Base-by-base conservation (phyloP, 2,797 vertebrate genomes). In the Acipenser oxyrinchus region DNA sequence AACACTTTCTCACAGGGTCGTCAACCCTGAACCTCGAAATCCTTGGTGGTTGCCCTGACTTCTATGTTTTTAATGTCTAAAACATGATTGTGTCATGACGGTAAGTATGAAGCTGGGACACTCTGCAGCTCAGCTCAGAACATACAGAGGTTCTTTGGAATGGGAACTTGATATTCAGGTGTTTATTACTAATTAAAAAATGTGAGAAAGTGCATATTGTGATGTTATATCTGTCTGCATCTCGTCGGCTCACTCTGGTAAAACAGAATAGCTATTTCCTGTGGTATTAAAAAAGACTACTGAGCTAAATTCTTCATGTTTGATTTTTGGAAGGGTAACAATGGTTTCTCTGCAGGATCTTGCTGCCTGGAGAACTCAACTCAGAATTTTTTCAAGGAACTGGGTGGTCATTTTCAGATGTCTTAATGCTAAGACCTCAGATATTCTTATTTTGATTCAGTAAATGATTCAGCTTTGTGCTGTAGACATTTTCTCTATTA, bases 241-340 rank as follows among this genome's bases (percentile, higher is more conserved):
- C 62, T 37, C 60, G 57, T 51, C 50, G 7, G 6, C 48, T 66
- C 71, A 70, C 62, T 60, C 66, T 71, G 71, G 64, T 59, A 65
- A 74, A 70, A 75, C 72, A 78, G 72, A 74, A 76, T 71, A 78
- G 72, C 73, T 75, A 72, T 75, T 79, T 84, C 79, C 83, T 84
- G 77, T 78, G 73, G 69, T 81, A 75, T 69, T 66, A 75, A 72
- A 79, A 74, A 81, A 69, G 72, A 77, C 77, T 76, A 77, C 77
- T 87, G 86, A 86, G 83, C 85, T 87, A 86, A 82, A 87, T 87
- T 83, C 81, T 83, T 78, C 70, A 77, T 81, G 79, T 82, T 82
- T 78, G 78, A 58, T 57, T 69, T 70, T 71, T 84, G 82, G 80
- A 83, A 18, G 51, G 48, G 66, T 72, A 81, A 81, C 75, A 77